Evolutionary conservation across 1,140 invertebrate species (phyloP).

Genomic region (Charaxes varanes): DNA sequence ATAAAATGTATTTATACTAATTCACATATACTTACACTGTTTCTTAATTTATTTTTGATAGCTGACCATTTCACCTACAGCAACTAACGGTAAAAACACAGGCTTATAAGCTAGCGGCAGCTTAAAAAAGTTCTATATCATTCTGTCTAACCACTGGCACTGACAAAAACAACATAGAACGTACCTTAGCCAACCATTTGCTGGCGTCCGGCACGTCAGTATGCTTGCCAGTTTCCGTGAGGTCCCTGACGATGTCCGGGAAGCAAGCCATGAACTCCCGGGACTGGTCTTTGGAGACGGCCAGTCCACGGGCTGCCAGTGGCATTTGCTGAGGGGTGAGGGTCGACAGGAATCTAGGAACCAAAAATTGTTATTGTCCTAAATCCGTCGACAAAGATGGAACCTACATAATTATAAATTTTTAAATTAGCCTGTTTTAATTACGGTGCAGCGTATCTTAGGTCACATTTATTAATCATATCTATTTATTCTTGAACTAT

Average conservation of each 20-base stretch:
- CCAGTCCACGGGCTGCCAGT: conserved; percentile 76
- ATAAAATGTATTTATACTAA: too few species aligned
- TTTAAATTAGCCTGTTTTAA: too few species aligned
- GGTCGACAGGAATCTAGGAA: conserved; percentile 70
- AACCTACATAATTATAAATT: too few species aligned
- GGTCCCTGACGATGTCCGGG: conserved; percentile 88
- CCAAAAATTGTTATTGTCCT: conserved; percentile 28
- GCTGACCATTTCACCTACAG: too few species aligned
- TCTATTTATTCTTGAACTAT: too few species aligned
- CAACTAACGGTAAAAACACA: background rate
- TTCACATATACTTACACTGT: too few species aligned
- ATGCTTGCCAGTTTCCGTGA: conserved; percentile 82
- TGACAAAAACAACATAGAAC: conserved; percentile 52
- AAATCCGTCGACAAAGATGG: conserved; percentile 3
- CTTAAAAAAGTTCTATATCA: conserved; percentile 24
- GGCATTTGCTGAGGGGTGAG: conserved; percentile 73
- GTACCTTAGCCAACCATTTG: conserved; percentile 86
- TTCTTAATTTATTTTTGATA: too few species aligned
- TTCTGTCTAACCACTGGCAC: conserved; percentile 45
- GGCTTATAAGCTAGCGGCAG: background rate
- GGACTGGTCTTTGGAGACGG: conserved; percentile 84
- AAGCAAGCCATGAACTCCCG: conserved; percentile 90
- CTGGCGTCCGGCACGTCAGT: conserved; percentile 84
- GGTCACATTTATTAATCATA: too few species aligned
- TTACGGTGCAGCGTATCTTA: background rate